Conservation (phyloP, 2,113 vertebrate species). For the Siniperca chuatsi region DNA sequence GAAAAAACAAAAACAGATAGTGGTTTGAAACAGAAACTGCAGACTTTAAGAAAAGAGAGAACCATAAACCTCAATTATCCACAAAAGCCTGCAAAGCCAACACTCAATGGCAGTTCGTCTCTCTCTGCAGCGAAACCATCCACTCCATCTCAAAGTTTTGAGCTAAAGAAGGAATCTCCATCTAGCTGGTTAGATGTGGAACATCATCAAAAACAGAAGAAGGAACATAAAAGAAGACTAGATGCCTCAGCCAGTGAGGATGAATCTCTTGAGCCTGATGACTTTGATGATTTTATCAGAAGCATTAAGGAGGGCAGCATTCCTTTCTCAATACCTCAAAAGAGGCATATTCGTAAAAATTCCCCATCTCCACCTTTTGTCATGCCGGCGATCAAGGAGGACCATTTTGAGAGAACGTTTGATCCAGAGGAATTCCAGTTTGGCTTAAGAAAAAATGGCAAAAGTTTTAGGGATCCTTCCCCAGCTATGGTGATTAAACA, state of each 20-base stretch:
- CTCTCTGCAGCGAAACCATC: conserved; percentile 40
- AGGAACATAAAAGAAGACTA: conserved; percentile 64
- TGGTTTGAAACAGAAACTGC: conserved; percentile 19
- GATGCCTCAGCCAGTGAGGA: conserved; percentile 85
- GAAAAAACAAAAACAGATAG: conserved; percentile 15
- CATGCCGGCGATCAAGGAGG: conserved; percentile 94
- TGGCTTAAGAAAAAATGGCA: conserved; percentile 88
- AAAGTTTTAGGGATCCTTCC: conserved; percentile 77
- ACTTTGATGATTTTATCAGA: conserved; percentile 91
- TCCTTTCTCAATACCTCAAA: conserved; percentile 88
- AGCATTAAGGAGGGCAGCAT: conserved; percentile 92
- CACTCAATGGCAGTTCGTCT: background rate
- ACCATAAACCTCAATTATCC: conserved; percentile 9
- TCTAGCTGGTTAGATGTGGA: conserved; percentile 80
- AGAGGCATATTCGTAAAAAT: conserved; percentile 88
- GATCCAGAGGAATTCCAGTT: conserved; percentile 91
- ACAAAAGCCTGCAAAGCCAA: conserved; percentile 17
- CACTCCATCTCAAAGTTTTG: conserved; percentile 40
- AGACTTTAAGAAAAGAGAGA: conserved; percentile 9
- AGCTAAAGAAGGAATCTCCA: conserved; percentile 62
- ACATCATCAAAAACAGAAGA: conserved; percentile 67
- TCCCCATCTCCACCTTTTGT: conserved; percentile 86
- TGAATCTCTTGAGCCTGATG: conserved; percentile 83
- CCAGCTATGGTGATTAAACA: conserved; percentile 88
- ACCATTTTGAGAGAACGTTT: conserved; percentile 90